Percentiles rank a stretch among this genome's conserved stretches.
Evolutionary conservation across 2,888 invertebrate species (phyloP).

Genomic region (Formica aserva): DNA sequence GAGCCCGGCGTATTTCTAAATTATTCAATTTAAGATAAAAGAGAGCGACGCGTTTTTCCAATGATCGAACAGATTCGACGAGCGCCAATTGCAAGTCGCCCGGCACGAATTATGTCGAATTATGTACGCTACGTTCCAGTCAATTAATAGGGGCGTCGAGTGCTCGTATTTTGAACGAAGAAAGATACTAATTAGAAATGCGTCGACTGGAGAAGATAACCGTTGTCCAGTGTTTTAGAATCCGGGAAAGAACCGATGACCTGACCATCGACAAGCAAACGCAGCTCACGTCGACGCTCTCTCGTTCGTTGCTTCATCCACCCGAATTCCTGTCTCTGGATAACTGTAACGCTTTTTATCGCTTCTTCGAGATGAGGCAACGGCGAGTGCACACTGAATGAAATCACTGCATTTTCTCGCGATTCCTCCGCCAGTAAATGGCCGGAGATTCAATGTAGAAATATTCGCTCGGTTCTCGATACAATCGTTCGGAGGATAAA

Average conservation of each 20-base stretch:
- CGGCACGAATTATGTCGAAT: neutral
- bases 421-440: neutral
- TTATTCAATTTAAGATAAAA: neutral
- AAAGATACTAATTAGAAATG: constrained; percentile 31
- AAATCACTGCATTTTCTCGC: constrained; percentile 65
- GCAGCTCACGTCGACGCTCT: constrained; percentile 58
- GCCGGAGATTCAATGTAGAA: neutral
- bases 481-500: neutral
- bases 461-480: neutral
- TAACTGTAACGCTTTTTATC: constrained; percentile 76
- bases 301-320: constrained; percentile 64
- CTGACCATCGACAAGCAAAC: constrained; percentile 76
- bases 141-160: neutral
- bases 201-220: constrained; percentile 52
- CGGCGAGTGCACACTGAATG: constrained; percentile 60
- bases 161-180: constrained; percentile 1
- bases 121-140: neutral
- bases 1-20: neutral
- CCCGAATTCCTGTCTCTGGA: constrained; percentile 72
- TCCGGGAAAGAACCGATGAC: constrained; percentile 59
- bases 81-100: neutral
- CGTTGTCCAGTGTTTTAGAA: constrained; percentile 63
- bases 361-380: constrained; percentile 62
- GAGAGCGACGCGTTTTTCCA: neutral
- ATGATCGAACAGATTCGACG: neutral